Evolutionary conservation across 2,797 vertebrate species (phyloP).

Genomic region (Diplodus sargus): DNA sequence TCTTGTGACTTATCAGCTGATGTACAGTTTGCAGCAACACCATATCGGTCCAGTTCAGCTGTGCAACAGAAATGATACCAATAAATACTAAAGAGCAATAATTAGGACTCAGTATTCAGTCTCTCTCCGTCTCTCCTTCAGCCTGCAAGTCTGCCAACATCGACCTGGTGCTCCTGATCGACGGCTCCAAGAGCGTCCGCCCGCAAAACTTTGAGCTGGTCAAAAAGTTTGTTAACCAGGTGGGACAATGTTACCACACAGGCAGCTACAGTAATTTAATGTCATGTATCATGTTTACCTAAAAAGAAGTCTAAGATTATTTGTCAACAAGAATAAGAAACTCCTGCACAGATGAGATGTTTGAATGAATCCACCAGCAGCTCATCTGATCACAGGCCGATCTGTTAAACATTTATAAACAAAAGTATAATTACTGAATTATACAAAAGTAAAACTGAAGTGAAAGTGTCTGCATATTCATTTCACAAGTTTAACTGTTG

Average conservation of each 20-base stretch:
- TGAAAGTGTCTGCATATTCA: too few relatives aligned
- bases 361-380: background rate
- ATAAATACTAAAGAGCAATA: background rate
- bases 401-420: too few relatives aligned
- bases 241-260: background rate
- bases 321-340: background rate
- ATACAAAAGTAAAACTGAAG: too few relatives aligned
- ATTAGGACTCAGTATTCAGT: background rate
- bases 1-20: too few relatives aligned
- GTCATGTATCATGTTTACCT: too few relatives aligned
- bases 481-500: too few relatives aligned
- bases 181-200: constrained; percentile 97
- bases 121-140: constrained; percentile 54
- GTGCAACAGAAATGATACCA: background rate
- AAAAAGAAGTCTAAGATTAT: too few relatives aligned
- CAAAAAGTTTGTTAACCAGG: constrained; percentile 94
- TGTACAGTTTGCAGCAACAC: too few relatives aligned
- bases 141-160: constrained; percentile 91
- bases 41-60: background rate
- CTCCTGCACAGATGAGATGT: background rate
- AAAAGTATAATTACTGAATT: too few relatives aligned
- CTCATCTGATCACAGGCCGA: background rate
- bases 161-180: constrained; percentile 94
- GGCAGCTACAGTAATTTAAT: background rate
- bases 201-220: constrained; percentile 97